These are phyloP conservation scores for Alligator sinensis DNA, from an alignment of 2,113 vertebrate species.

Conservation along the genomic window DNA sequence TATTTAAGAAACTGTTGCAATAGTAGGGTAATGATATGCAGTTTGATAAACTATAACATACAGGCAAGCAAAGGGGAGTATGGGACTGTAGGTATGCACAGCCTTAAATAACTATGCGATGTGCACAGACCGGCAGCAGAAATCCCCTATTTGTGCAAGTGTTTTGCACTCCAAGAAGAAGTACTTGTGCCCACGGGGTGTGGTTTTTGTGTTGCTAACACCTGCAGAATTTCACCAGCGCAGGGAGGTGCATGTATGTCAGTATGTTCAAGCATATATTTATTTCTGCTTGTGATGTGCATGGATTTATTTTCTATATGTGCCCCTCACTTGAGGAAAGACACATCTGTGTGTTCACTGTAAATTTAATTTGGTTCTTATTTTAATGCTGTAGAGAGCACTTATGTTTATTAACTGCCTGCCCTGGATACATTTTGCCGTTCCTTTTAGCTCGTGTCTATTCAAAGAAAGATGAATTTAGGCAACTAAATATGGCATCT, in stretches of 20 bases:
- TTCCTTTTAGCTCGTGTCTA: slow-evolving; percentile 21
- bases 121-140: background rate
- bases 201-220: background rate
- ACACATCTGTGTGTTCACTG: background rate
- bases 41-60: background rate
- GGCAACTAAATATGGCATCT: rapidly evolving
- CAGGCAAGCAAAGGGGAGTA: background rate
- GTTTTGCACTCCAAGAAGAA: background rate
- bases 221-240: background rate
- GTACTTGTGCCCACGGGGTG: background rate
- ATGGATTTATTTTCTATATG: background rate
- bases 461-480: slow-evolving; percentile 43
- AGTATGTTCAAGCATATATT: background rate
- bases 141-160: background rate
- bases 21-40: background rate
- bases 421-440: slow-evolving; percentile 43
- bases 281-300: background rate
- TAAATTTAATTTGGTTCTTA: background rate
- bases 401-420: slow-evolving; percentile 48
- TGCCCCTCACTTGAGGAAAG: background rate
- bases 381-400: slow-evolving; percentile 53
- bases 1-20: background rate
- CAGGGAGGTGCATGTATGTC: background rate
- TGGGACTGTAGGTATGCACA: background rate
- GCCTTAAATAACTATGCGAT: background rate